Evolutionary conservation across 2,888 invertebrate species (phyloP).

Genomic region (Diarsia dahlii): DNA sequence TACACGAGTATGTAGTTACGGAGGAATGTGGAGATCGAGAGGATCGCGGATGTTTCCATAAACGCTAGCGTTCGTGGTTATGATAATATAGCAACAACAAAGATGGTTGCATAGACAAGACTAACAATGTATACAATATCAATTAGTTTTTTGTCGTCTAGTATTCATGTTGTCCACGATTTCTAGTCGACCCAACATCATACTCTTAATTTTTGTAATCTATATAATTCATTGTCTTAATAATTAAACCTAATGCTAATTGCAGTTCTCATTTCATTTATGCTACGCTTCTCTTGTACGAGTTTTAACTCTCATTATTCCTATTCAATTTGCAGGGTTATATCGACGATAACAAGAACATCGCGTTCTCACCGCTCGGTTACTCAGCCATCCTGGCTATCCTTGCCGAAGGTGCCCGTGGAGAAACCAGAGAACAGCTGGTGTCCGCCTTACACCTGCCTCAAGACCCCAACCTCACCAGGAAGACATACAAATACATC

Average conservation of each 20-base stretch:
- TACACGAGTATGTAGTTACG: slow-evolving; percentile 32
- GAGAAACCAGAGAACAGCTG: slow-evolving; percentile 91
- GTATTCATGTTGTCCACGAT: not conserved
- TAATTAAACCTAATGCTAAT: not conserved
- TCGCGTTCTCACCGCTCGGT: slow-evolving; percentile 92
- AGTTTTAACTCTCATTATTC: not conserved
- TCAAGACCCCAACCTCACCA: slow-evolving; percentile 83
- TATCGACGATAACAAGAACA: slow-evolving; percentile 89
- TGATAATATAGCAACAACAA: slow-evolving; percentile 31
- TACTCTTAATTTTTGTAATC: not conserved
- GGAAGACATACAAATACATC: slow-evolving; percentile 87
- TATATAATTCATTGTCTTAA: not conserved
- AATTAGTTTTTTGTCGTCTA: slow-evolving; percentile 1
- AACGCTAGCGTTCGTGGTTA: slow-evolving; percentile 27
- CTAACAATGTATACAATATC: slow-evolving; percentile 19
- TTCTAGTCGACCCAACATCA: not conserved
- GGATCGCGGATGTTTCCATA: slow-evolving; percentile 40
- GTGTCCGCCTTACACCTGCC: slow-evolving; percentile 90
- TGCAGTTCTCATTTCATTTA: not conserved
- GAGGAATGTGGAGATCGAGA: slow-evolving; percentile 46
- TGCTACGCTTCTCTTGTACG: too few relatives aligned
- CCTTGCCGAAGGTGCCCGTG: slow-evolving; percentile 91
- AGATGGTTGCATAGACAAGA: slow-evolving; percentile 35
- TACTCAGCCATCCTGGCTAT: slow-evolving; percentile 92
- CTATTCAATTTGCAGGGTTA: slow-evolving; percentile 83